Percentiles rank a stretch among this genome's conserved stretches.
Evolutionary conservation across 1,140 invertebrate species (phyloP).

Genomic region (Habropoda laboriosa): DNA sequence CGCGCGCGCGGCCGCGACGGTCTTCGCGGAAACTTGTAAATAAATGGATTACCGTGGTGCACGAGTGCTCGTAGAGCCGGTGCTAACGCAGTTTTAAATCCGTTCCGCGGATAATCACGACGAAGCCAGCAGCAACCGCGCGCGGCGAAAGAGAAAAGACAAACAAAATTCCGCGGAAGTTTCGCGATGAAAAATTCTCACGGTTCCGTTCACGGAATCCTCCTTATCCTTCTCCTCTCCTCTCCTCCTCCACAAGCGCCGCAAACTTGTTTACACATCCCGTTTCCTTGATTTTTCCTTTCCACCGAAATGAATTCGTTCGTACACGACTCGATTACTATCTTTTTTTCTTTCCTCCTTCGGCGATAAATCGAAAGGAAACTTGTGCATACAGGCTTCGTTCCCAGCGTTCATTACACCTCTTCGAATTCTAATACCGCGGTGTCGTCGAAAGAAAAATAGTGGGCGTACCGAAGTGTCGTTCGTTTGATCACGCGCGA

Average conservation of each 20-base stretch:
- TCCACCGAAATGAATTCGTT: slow-evolving; percentile 48
- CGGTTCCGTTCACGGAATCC: slow-evolving; percentile 44
- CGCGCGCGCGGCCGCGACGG: background rate
- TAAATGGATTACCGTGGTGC: slow-evolving; percentile 47
- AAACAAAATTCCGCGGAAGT: slow-evolving; percentile 27
- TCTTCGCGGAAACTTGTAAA: slow-evolving; percentile 40
- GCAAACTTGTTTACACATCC: slow-evolving; percentile 52
- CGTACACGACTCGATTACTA: no score
- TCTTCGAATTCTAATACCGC: background rate
- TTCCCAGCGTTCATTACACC: slow-evolving; percentile 16
- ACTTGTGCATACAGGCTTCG: slow-evolving; percentile 16
- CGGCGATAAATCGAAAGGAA: slow-evolving; percentile 39
- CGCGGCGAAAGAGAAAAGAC: slow-evolving; percentile 39
- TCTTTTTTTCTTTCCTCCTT: slow-evolving; percentile 1
- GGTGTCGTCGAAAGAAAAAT: background rate
- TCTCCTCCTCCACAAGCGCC: background rate
- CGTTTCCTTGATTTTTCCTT: slow-evolving; percentile 57
- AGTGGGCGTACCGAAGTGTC: no score
- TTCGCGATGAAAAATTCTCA: slow-evolving; percentile 61
- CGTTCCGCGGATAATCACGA: slow-evolving; percentile 59
- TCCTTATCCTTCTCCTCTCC: slow-evolving; percentile 12
- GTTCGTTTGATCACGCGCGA: background rate
- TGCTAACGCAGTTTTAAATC: slow-evolving; percentile 61
- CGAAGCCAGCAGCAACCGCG: slow-evolving; percentile 22
- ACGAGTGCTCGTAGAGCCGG: slow-evolving; percentile 32